Percentiles rank a stretch among this genome's conserved stretches.
Evolutionary conservation across 2,888 invertebrate species (phyloP).

Genomic region (Lordiphosa fenestrarum): DNA sequence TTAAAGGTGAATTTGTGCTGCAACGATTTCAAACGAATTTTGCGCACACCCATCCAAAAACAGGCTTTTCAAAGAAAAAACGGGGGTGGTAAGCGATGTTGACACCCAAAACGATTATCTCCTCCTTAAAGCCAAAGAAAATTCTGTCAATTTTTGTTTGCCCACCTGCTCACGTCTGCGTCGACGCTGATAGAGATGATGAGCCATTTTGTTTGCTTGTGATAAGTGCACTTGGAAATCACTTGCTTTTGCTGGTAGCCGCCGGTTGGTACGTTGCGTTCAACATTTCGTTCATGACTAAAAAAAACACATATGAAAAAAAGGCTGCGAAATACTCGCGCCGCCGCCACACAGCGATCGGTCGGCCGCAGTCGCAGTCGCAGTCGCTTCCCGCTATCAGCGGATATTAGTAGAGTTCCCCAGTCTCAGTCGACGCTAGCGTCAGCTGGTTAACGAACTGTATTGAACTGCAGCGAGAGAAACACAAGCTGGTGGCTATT

Average conservation of each 20-base stretch:
- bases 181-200: constrained; percentile 60
- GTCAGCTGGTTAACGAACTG: constrained; percentile 53
- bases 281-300: too few relatives aligned
- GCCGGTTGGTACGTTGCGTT: too few relatives aligned
- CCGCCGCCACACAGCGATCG: too few relatives aligned
- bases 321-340: background rate
- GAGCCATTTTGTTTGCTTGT: constrained; percentile 46
- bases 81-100: too few relatives aligned
- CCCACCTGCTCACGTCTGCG: constrained; percentile 64
- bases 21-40: too few relatives aligned
- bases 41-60: too few relatives aligned
- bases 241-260: background rate
- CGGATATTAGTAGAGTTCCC: background rate
- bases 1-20: too few relatives aligned
- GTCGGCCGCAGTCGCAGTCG: too few relatives aligned
- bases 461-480: constrained; percentile 44
- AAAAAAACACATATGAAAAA: background rate
- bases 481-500: constrained; percentile 12
- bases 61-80: too few relatives aligned
- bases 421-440: constrained; percentile 1
- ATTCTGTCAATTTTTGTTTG: too few relatives aligned
- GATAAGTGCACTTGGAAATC: background rate
- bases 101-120: too few relatives aligned
- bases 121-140: too few relatives aligned
- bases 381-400: background rate